Evolutionary conservation across 92 coral and sea anemone genomes (phyloP), one percentile per base, ranked within the genome.

Genomic region (Parazoanthus atlanticus): DNA sequence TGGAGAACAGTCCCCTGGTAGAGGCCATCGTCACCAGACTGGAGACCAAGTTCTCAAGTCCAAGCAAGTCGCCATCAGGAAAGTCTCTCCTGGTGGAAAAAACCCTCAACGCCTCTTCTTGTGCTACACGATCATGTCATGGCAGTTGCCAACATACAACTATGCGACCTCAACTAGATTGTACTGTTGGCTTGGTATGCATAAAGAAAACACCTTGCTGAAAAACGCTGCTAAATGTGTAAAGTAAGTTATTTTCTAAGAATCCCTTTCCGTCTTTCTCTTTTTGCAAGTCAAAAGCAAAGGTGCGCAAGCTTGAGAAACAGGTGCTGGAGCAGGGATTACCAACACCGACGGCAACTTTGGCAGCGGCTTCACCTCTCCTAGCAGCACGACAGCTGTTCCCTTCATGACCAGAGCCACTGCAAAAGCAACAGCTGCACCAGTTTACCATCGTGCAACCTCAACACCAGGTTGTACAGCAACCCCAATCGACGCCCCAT

Each of bases 1-100:
- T 81, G 1, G 86, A 92, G 23, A 78, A 31, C 76, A 92, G 92
- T 79, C 94, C 92, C 36, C 73, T 92, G 41, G 92, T 92, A 8
- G 90, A 92, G 91, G 86, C 85, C 64, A 64, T 89, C 3, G 65
- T 89, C 32, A 69, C 40, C 31, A 38, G 58, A 49, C 33, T 89
- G 23, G 92, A 89, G 65, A 26, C 67, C 4, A 65, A 46, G 33
- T 85, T 40, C 61, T 25, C 38, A 21, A 79, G 70, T 2, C 78
- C 90, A 1, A 16, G 28, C 43, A 91, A 74, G 70, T 25, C 19
- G 5, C 69, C 85, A 2, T 7, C n/a, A 1, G 73, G 84, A 67
- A 83, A 84, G 80, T 2, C 79, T 85, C 28, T 89, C 93, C 76
- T 79, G 88, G 65, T 91, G 92, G 93, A 49, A 49, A 49, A 49